Evolutionary conservation across 2,888 invertebrate species (phyloP), one percentile per base, ranked within the genome.

Genomic region (Lasioglossum figueresi): DNA sequence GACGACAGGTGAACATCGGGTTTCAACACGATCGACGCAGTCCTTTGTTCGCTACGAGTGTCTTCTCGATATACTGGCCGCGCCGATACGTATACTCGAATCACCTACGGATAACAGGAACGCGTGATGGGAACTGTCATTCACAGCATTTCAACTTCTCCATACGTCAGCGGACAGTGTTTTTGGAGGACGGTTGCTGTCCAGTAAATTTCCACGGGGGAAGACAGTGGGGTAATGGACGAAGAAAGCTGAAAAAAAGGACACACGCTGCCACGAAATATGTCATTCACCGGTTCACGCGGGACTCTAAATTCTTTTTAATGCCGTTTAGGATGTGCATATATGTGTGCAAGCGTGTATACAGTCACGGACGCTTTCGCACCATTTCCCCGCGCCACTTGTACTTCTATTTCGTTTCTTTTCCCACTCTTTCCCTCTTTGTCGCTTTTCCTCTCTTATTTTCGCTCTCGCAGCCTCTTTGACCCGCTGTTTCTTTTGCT

Each of bases 221-320:
- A 43, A 16, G 66, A 68, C 37, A 12, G 19, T 12, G 12, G 4
- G 23, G 6, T 31, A 48, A 48, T n/a, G 34, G 23, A 3, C 10
- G 31, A 34, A 48, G 31, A 48, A 34, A 72, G 12, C 2, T 23
- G 68, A 48, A 43, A 43, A 74, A 74, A 76, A 70, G 59, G 72
- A 27, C 23, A 70, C 43, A 34, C 71, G 63, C 27, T 31, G 10
- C 19, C 76, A 43, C 56, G 83, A 84, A 86, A 85, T 87, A 91
- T 87, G 82, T 70, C 83, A 63, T 87, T 86, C 70, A 84, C n/a
- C 74, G 59, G 82, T 82, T 80, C 75, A 73, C 71, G 63, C 74
- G 34, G 82, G 71, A 66, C 68, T 74, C 79, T 83, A 81, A 86
- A 88, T 83, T 83, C 86, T 84, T 80, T 91, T 85, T 84, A 84